Evolutionary conservation across 1,140 invertebrate species (phyloP), one percentile per base, ranked within the genome.

Genomic region (Leptestheria dahalacensis): DNA sequence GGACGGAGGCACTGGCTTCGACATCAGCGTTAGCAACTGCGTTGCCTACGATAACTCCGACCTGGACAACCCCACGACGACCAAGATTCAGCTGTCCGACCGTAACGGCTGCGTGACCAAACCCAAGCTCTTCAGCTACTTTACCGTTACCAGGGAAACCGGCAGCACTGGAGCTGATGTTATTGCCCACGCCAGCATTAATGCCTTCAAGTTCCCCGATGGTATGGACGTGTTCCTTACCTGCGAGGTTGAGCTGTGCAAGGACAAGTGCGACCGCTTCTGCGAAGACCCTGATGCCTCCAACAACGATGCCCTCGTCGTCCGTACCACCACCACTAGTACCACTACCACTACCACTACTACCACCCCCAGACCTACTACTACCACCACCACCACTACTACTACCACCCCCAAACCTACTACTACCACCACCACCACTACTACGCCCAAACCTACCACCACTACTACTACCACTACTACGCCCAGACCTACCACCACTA

Each of bases 131-230:
- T 82, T 84, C 62, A 77, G 79, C 33, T 70, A 75, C 23, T 85
- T 78, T 65, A 77, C 77, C 0, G 33, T 41, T 41, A 41, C 33
- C 15, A 75, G 74, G 11, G 74, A 78, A 46, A 76, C 75, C 3
- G 77, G 76, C 23, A 72, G 71, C 33, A 75, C 72, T 61, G 80
- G 79, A 21, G 81, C 80, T 0, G 79, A 78, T 3, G 72, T 82
- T 12, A 79, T 82, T 41, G 33, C 33, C 15, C 74, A 81, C 6
- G 81, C 79, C 65, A 83, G 78, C 61, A 82, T 79, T 70, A 82
- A 78, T 54, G 82, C 82, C 1, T 85, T 85, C 72, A 81, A 83
- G 63, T 85, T 85, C 67, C 82, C 83, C 1, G 82, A 84, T 59
- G 77, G 75, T 12, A 78, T 80, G 53, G 81, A 84, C 74, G 82